Conservation (phyloP, 2,797 vertebrate species). For the Otolemur crassicaudatus region DNA sequence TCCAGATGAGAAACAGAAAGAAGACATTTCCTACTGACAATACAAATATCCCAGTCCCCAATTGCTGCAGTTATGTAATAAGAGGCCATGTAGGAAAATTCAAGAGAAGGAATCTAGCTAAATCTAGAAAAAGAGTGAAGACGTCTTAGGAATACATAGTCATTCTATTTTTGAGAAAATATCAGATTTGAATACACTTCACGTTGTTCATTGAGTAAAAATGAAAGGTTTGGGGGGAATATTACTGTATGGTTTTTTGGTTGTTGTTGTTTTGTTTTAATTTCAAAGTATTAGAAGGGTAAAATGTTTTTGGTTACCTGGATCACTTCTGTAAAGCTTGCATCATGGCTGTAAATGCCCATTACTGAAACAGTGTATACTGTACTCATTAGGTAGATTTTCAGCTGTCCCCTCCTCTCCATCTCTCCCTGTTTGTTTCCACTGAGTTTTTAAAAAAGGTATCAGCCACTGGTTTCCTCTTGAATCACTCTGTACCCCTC, state of each 20-base stretch:
- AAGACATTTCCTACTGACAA: background rate
- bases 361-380: too few species aligned
- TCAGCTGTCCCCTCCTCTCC: too few species aligned
- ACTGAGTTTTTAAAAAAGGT: background rate
- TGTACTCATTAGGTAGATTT: too few species aligned
- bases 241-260: background rate
- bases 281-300: too few species aligned
- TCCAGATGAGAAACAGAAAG: background rate
- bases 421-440: background rate
- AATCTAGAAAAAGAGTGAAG: background rate
- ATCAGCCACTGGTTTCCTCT: background rate
- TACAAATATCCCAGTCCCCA: background rate
- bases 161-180: constrained; percentile 6
- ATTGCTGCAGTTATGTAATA: background rate
- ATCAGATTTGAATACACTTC: background rate
- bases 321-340: too few species aligned
- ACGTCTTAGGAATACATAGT: background rate
- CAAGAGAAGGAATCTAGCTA: background rate
- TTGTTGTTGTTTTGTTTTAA: too few species aligned
- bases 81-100: background rate
- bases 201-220: background rate
- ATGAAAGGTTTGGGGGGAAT: background rate
- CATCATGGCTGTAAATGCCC: too few species aligned
- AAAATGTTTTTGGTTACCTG: too few species aligned
- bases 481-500: background rate